phyloP scores from a whole-genome alignment of 2,888 invertebrate genomes.

The Leptinotarsa peninsularis region DNA sequence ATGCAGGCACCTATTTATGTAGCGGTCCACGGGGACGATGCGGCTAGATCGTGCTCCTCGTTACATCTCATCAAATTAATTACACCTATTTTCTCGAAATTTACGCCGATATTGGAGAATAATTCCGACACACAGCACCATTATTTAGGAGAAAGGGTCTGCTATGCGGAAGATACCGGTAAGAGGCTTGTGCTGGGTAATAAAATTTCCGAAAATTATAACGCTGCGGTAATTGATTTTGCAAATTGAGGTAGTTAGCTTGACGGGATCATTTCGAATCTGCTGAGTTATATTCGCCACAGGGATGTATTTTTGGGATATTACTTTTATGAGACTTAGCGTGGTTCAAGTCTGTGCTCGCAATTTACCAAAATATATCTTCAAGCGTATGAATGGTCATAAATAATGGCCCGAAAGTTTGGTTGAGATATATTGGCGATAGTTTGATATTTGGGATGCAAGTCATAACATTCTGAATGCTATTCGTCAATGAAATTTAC shows the following conservation, averaged over 20 bases:
- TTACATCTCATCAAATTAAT: constrained; percentile 55
- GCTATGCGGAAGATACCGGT: constrained; percentile 23
- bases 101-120: constrained; percentile 33
- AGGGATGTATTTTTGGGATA: constrained; percentile 4
- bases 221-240: constrained; percentile 13
- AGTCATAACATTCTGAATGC: too few relatives aligned
- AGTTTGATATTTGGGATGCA: too few relatives aligned
- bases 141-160: constrained; percentile 24
- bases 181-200: constrained; percentile 11
- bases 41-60: constrained; percentile 60
- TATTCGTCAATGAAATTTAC: too few relatives aligned
- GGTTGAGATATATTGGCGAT: too few relatives aligned
- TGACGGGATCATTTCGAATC: neutral
- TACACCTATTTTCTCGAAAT: constrained; percentile 43
- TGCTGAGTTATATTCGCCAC: neutral
- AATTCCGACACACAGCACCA: constrained; percentile 13
- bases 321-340: constrained; percentile 3
- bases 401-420: too few relatives aligned
- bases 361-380: neutral
- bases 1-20: constrained; percentile 45
- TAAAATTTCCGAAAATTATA: constrained; percentile 14
- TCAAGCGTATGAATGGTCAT: too few relatives aligned
- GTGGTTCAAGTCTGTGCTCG: too few relatives aligned
- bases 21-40: constrained; percentile 24
- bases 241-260: constrained; percentile 4